Conservation (phyloP, 2,113 vertebrate species). For the Anhinga rufa region DNA sequence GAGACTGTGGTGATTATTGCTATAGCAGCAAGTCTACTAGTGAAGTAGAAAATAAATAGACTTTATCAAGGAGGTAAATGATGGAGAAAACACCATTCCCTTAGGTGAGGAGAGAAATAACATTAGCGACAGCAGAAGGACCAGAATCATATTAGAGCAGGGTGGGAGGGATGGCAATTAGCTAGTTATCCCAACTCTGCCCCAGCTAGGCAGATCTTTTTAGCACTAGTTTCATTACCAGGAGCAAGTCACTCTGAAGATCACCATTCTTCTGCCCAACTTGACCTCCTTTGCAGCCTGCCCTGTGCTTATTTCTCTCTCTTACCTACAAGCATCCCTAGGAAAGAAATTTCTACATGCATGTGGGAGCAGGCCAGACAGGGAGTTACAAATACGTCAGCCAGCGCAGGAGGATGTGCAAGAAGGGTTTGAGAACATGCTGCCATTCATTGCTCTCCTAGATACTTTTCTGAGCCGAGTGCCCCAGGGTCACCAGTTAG, state of each 20-base stretch:
- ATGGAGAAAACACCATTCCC: neutral
- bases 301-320: neutral
- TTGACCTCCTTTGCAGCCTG: neutral
- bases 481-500: neutral
- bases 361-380: neutral
- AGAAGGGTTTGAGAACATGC: neutral
- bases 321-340: neutral
- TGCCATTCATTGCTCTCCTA: neutral
- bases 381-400: neutral
- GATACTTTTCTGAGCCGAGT: neutral
- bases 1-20: neutral
- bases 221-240: neutral
- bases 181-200: neutral
- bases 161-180: neutral
- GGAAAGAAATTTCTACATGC: neutral
- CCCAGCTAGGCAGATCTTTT: neutral
- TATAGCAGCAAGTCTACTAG: neutral
- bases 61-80: neutral
- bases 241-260: neutral
- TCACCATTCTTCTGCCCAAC: neutral
- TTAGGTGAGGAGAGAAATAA: neutral
- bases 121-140: neutral
- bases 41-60: slow-evolving; percentile 19
- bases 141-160: neutral
- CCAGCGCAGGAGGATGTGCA: neutral